Conservation (phyloP, 2,888 invertebrate species). For the Pollenia angustigena region DNA sequence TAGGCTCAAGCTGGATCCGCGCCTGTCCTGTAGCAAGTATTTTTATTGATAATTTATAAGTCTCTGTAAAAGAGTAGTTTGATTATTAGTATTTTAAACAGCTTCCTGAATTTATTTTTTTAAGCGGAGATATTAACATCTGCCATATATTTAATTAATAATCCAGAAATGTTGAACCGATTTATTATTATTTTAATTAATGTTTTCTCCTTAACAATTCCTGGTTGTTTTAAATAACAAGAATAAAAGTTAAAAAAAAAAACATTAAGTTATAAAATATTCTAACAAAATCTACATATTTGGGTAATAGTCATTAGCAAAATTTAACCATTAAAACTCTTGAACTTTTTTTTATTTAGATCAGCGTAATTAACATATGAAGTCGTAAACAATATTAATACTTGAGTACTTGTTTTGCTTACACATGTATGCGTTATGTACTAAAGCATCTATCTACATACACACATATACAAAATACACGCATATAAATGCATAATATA, state of each 20-base stretch:
- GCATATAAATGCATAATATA: background rate
- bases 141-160: no score
- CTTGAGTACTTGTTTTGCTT: slow-evolving; percentile 49
- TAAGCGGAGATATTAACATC: no score
- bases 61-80: no score
- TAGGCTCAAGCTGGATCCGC: no score
- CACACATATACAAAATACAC: background rate
- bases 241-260: slow-evolving; percentile 1
- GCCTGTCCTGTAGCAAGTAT: no score
- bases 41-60: background rate
- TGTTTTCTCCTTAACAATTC: background rate
- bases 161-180: no score
- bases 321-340: slow-evolving; percentile 64
- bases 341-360: slow-evolving; percentile 35
- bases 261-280: slow-evolving; percentile 66
- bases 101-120: no score
- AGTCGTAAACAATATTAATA: slow-evolving; percentile 48
- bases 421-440: slow-evolving; percentile 36
- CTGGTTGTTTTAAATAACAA: background rate
- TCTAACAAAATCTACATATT: slow-evolving; percentile 67
- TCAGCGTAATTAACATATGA: slow-evolving; percentile 24
- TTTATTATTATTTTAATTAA: no score
- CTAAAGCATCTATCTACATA: slow-evolving; percentile 19
- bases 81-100: no score
- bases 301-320: slow-evolving; percentile 72